These are phyloP conservation scores for Hemicordylus capensis DNA, from an alignment of 2,113 vertebrate genomes.

Conservation along the genomic window DNA sequence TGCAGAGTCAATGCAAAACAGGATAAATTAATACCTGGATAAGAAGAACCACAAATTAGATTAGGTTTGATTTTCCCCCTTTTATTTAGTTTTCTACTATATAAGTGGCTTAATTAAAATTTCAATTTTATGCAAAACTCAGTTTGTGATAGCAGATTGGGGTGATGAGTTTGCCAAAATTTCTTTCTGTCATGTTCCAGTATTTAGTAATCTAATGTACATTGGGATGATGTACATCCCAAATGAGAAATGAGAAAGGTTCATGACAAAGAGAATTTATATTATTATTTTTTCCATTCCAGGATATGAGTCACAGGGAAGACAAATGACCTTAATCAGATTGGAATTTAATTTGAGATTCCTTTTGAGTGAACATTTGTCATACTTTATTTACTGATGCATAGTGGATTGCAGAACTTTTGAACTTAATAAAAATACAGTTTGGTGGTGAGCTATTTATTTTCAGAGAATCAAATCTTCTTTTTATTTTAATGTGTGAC, in stretches of 20 bases:
- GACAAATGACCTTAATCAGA: constrained; percentile 62
- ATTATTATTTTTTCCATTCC: constrained; percentile 61
- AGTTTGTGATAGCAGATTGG: constrained; percentile 53
- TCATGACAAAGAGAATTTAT: constrained; percentile 48
- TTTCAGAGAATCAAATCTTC: not conserved
- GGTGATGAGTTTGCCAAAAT: constrained; percentile 43
- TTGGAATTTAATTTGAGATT: constrained; percentile 54
- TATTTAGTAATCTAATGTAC: constrained; percentile 63
- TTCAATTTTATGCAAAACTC: constrained; percentile 64
- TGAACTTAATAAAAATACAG: constrained; percentile 32
- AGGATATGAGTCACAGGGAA: constrained; percentile 49
- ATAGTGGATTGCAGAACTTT: constrained; percentile 29
- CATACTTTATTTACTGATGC: constrained; percentile 53
- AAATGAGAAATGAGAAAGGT: constrained; percentile 72
- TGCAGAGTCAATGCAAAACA: not conserved
- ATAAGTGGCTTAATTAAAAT: constrained; percentile 51
- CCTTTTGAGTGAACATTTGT: constrained; percentile 46
- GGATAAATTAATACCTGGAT: not conserved
- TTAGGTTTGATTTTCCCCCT: not conserved
- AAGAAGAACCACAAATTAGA: constrained; percentile 4
- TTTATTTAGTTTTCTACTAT: constrained; percentile 14
- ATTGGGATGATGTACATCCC: too few relatives aligned
- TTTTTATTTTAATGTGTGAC: constrained; percentile 38
- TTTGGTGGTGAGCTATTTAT: constrained; percentile 47
- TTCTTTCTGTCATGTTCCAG: constrained; percentile 50